Base-by-base conservation (phyloP, 2,113 vertebrate species). In the Carettochelys insculpta region DNA sequence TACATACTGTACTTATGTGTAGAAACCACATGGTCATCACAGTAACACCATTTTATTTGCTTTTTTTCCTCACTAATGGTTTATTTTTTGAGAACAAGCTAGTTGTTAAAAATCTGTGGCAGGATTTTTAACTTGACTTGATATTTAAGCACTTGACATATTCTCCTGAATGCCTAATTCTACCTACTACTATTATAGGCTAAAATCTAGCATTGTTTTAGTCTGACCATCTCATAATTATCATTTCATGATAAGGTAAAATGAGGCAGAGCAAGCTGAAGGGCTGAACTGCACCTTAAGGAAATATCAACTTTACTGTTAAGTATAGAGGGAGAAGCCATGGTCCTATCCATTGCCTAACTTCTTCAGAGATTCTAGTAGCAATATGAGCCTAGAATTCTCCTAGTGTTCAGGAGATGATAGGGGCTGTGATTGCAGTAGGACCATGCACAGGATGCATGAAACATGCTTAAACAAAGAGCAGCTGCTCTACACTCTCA, bases 1-100 rank as follows among this genome's bases (percentile, higher is more conserved):
- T 53, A 71, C 78, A 80, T 82, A 82, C 93, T 95, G 92, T 92
- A 95, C 92, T 95, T 94, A 92, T 84, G 92, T 34, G 81, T 87
- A 76, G 90, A 94, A 84, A 95, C 45, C 45, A 12, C 87, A 56
- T 56, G 80, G 76, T 84, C 80, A 86, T 87, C 80, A 76, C 61
- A 90, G 61, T 54, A 92, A 51, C 76, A 78, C 31, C 71, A 34
- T 41, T 83, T 61, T 90, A 85, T 90, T 71, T 89, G 80, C 92
- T 86, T 80, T 25, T 43, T 88, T 65, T 86, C 47, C 47, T 19
- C 77, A 85, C 11, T 65, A 78, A 13, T 75, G 22, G 22, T 25
- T 25, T 73, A 24, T 43, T 73, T 73, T n/a, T 43, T 41, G 38
- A 27, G 90, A 82, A 11, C 3, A 73, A 73, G 85, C 50, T 2